Base-by-base conservation (phyloP, 2,888 invertebrate species). In the Cheilosia urbana region DNA sequence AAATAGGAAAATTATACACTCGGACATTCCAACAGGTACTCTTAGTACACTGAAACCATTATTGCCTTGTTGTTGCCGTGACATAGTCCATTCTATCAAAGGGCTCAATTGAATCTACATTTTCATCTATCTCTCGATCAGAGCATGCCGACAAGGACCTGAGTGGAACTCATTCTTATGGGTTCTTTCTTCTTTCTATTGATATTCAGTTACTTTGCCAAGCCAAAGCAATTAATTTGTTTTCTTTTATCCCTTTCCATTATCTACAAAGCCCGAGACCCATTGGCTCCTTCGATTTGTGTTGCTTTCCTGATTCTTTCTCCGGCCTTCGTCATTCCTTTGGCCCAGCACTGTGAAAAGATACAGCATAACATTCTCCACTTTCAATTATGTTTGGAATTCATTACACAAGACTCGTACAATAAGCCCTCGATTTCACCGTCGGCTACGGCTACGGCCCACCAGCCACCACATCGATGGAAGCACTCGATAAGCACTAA, bases 331-430 rank as follows among this genome's bases (percentile, higher is more conserved):
- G 1, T 4, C 37, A 13, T 37, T 57, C 45, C 24, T 40, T 9
- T n/a, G 6, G 9, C 55, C n/a, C 57, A 37, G 13, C 19, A 24
- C 24, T 57, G 30, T 55, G 37, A 45, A 9, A 47, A 27, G 75
- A 55, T 62, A 60, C 37, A 71, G 40, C 42, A 57, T 30, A 72
- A 17, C 45, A 57, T 47, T 49, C 62, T 40, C 42, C 75, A 40
- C 19, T 69, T 47, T 55, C 75, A 76, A 71, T 84, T 84, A 84
- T 80, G 80, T 76, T 71, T 71, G 75, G 66, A 84, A 71, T 53
- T 75, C 80, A 75, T 84, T 80, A 84, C 40, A 51, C 51, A 11
- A 60, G 40, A 19, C 47, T 27, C 37, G n/a, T 34, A 40, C 79
- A 73, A 58, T 34, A 57, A 65, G 51, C 49, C 65, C 42, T n/a